These are phyloP conservation scores for Dermochelys coriacea DNA, from an alignment of 2,797 vertebrate genomes.

Conservation along the genomic window DNA sequence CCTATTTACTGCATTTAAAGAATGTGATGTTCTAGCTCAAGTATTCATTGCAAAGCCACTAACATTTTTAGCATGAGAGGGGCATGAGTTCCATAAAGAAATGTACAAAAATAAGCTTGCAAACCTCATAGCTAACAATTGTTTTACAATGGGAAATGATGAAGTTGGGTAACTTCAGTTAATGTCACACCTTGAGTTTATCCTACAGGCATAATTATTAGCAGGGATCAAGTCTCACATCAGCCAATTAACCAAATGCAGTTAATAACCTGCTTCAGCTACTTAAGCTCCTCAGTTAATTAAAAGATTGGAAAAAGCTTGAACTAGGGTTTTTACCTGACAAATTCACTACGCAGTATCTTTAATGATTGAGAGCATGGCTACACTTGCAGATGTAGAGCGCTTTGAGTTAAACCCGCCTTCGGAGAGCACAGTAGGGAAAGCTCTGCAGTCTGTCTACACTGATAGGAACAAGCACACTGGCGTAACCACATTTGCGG, in stretches of 20 bases:
- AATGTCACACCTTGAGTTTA: constrained; percentile 58
- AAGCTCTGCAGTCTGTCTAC: no score
- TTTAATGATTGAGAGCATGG: constrained; percentile 24
- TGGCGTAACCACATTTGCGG: no score
- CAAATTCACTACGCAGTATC: constrained; percentile 61
- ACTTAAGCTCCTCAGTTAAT: constrained; percentile 76
- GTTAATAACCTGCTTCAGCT: constrained; percentile 64
- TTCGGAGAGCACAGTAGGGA: no score
- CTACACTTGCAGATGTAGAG: no score
- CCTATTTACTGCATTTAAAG: background rate
- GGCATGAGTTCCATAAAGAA: background rate
- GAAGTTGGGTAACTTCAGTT: constrained; percentile 51
- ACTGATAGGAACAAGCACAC: no score
- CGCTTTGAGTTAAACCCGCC: no score
- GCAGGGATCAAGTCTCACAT: constrained; percentile 66
- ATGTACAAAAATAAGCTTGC: background rate
- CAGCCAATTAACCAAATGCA: constrained; percentile 76
- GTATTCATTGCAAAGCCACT: background rate
- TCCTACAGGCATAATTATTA: constrained; percentile 63
- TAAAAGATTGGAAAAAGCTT: constrained; percentile 69
- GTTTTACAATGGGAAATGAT: constrained; percentile 36
- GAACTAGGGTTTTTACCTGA: constrained; percentile 68
- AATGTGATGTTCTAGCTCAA: background rate
- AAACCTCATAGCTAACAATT: background rate
- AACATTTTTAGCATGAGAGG: background rate